phyloP scores from a whole-genome alignment of 2,797 vertebrate species.

The Scolopax rusticola region DNA sequence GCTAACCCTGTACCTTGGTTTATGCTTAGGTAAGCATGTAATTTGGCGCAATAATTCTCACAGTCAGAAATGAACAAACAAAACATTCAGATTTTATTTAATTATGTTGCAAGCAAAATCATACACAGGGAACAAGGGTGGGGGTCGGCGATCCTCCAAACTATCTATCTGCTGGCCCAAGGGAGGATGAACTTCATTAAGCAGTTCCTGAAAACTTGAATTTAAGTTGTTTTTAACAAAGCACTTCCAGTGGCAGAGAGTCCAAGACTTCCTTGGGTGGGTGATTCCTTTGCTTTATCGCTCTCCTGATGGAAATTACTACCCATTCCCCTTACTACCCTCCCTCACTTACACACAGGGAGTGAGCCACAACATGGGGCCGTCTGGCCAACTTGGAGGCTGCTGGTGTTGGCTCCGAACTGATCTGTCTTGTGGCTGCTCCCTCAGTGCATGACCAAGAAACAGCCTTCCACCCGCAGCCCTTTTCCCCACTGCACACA shows the following conservation, averaged over 20 bases:
- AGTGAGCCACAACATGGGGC: not conserved
- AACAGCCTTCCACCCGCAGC: not conserved
- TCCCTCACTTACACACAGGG: too few relatives aligned
- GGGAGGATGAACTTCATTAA: not conserved
- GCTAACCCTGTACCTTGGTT: not conserved
- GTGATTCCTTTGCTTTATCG: not conserved
- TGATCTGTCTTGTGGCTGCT: not conserved
- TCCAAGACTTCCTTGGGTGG: not conserved
- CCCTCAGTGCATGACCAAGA: rapidly evolving
- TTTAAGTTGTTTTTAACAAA: not conserved
- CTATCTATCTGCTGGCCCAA: not conserved
- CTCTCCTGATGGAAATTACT: not conserved
- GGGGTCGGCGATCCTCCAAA: not conserved
- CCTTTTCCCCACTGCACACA: not conserved
- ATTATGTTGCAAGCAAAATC: not conserved
- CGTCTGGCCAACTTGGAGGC: not conserved
- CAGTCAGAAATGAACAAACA: rapidly evolving
- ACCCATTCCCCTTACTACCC: not conserved
- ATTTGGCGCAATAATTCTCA: not conserved
- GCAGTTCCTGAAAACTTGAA: not conserved
- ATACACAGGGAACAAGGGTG: not conserved
- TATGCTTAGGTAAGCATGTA: not conserved
- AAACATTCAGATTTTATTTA: not conserved
- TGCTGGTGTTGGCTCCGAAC: not conserved
- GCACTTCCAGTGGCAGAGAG: not conserved